Percentiles rank a stretch among this genome's conserved stretches.
phyloP scores from a whole-genome alignment of 2,113 vertebrate species.

The Platycercus adscitus region DNA sequence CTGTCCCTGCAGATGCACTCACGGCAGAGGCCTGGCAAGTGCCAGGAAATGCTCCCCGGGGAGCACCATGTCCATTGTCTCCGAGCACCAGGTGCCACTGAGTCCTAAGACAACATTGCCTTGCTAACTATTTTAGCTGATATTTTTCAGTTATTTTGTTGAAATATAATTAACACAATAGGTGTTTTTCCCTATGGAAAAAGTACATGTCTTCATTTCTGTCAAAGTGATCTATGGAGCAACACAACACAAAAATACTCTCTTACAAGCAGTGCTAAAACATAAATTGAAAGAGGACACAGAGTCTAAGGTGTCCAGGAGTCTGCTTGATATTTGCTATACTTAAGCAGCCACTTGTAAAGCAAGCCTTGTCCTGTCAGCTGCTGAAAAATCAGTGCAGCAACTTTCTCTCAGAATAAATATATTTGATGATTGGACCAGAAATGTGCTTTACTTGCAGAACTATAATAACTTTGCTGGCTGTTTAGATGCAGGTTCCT shows the following conservation, averaged over 20 bases:
- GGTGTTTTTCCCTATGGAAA: background rate
- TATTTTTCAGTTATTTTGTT: background rate
- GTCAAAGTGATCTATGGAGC: background rate
- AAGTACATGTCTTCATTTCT: background rate
- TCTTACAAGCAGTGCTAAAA: background rate
- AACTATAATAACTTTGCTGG: background rate
- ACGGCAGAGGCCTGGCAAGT: background rate
- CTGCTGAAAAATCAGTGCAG: background rate
- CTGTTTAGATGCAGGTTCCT: background rate
- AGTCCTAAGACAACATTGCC: background rate
- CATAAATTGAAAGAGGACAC: background rate
- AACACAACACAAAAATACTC: background rate
- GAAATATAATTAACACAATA: background rate
- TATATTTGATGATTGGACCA: background rate
- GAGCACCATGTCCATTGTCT: background rate
- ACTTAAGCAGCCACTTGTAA: background rate
- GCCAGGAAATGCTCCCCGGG: background rate
- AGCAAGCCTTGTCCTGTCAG: background rate
- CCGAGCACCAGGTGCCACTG: background rate
- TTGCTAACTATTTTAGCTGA: background rate
- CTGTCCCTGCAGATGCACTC: background rate
- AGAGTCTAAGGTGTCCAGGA: background rate
- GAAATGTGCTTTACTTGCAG: background rate
- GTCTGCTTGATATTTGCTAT: background rate
- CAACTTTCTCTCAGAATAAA: background rate